Conservation (phyloP, 2,113 vertebrate species). For the Psittacus erithacus region DNA sequence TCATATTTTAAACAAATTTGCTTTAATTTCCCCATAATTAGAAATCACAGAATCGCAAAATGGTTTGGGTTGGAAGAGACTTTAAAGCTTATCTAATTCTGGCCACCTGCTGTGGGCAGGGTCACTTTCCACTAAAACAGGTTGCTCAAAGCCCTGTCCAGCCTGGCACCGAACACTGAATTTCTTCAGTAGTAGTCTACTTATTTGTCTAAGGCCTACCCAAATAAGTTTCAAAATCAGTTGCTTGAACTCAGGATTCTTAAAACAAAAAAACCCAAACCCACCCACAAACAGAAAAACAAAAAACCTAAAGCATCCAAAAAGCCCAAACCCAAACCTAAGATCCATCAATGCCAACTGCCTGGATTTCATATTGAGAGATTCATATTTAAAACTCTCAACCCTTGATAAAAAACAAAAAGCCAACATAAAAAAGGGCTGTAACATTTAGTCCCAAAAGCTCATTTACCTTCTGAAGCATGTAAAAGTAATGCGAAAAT, state of each 20-base stretch:
- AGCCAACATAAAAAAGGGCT: background rate
- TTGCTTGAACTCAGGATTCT: background rate
- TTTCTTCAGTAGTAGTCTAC: background rate
- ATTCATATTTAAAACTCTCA: background rate
- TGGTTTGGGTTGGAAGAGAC: background rate
- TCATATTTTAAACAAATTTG: background rate
- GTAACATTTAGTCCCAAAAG: background rate
- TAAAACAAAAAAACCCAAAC: background rate
- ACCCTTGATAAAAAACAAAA: background rate
- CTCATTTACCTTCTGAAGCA: background rate
- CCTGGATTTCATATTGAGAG: background rate
- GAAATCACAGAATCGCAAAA: background rate
- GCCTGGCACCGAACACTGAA: background rate
- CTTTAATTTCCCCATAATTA: background rate
- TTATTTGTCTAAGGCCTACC: background rate
- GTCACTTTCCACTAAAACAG: background rate
- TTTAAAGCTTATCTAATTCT: background rate
- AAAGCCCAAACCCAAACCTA: background rate
- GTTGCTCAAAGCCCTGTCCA: background rate
- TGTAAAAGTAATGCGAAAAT: accelerated
- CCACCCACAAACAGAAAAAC: background rate
- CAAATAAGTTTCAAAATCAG: background rate
- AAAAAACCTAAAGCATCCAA: background rate
- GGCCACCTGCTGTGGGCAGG: background rate
- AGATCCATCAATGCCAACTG: background rate